Conservation (phyloP, 2,113 vertebrate species). For the Odocoileus hemionus region DNA sequence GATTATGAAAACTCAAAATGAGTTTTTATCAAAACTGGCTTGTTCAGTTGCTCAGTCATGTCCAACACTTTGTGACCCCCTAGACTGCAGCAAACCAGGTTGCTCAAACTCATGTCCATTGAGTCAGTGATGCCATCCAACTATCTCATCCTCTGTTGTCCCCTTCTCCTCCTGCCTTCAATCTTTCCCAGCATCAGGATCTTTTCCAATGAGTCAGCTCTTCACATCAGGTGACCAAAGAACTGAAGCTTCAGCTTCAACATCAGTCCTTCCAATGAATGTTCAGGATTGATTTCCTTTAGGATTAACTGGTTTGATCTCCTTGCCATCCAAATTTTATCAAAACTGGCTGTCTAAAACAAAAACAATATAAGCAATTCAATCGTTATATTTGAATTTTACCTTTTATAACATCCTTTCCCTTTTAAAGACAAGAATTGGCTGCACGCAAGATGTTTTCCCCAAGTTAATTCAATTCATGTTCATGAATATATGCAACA, state of each 20-base stretch:
- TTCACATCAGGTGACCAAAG: not conserved
- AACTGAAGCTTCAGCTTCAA: not conserved
- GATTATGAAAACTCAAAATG: not conserved
- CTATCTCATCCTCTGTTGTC: not conserved
- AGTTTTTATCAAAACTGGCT: not conserved
- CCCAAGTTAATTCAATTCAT: conserved; percentile 39
- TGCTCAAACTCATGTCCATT: not conserved
- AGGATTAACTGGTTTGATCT: not conserved
- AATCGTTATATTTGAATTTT: conserved; percentile 27
- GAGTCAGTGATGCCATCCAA: not conserved
- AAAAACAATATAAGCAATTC: conserved; percentile 10
- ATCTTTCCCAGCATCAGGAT: not conserved
- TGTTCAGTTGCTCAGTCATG: not conserved
- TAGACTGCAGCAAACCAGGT: not conserved
- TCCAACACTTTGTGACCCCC: not conserved
- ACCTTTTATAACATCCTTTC: not conserved
- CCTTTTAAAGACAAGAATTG: conserved; percentile 13
- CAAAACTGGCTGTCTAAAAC: not conserved
- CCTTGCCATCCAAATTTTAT: not conserved
- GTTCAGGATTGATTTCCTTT: not conserved
- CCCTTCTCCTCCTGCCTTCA: not conserved
- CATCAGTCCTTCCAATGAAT: not conserved
- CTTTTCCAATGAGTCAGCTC: not conserved
- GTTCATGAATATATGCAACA: conserved; percentile 24
- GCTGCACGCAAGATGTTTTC: not conserved